These are phyloP conservation scores for Salvator merianae DNA, from an alignment of 2,113 vertebrate species.

Conservation along the genomic window DNA sequence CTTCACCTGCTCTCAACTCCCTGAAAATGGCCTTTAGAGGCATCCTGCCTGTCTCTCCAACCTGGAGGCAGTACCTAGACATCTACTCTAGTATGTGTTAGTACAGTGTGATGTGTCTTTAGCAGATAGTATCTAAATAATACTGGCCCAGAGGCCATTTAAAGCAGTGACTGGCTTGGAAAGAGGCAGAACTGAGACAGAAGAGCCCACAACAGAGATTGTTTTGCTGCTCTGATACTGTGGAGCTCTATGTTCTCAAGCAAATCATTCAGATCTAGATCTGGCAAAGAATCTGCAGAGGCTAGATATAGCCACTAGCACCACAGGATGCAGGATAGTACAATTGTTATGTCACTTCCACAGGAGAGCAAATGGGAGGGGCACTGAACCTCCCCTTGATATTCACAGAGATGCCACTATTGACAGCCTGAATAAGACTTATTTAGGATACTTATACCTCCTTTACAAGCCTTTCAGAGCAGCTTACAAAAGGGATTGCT, in stretches of 20 bases:
- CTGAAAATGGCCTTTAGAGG: too few relatives aligned
- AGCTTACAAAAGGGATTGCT: too few relatives aligned
- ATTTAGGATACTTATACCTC: too few relatives aligned
- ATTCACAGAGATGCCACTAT: not conserved
- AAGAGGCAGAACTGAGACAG: too few relatives aligned
- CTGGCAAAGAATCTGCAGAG: not conserved
- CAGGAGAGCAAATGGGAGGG: not conserved
- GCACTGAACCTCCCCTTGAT: not conserved
- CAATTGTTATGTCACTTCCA: not conserved
- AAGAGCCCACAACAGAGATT: not conserved
- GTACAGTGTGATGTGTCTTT: not conserved
- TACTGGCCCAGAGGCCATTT: not conserved
- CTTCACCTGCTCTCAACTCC: too few relatives aligned
- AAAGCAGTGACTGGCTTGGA: not conserved
- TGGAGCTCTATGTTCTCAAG: not conserved
- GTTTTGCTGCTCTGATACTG: not conserved
- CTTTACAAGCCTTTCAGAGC: too few relatives aligned
- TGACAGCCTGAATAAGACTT: not conserved
- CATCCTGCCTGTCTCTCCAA: too few relatives aligned
- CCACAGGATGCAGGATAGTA: not conserved
- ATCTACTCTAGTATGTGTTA: not conserved
- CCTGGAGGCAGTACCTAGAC: too few relatives aligned
- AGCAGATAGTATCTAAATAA: not conserved
- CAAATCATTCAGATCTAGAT: not conserved
- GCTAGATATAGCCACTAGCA: not conserved